These are phyloP conservation scores for Drosophila neotestacea DNA, from an alignment of 2,888 invertebrate genomes.

Conservation along the genomic window DNA sequence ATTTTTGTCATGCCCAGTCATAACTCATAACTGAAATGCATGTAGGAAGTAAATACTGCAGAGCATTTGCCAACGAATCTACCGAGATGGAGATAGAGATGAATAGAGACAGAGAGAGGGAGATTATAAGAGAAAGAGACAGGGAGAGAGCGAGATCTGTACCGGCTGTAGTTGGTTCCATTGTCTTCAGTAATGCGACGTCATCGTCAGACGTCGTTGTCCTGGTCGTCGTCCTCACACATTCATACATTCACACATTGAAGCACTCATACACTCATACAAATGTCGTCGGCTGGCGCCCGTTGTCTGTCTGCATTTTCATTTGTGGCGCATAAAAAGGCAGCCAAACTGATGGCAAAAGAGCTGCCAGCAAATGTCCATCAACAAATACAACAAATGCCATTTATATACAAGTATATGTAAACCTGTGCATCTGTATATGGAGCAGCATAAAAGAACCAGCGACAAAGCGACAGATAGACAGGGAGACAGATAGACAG, in stretches of 20 bases:
- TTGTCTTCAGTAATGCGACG: conserved; percentile 77
- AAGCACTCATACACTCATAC: background rate
- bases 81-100: conserved; percentile 15
- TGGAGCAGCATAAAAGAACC: conserved; percentile 57
- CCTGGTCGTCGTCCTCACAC: conserved; percentile 51
- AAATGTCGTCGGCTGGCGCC: conserved; percentile 68
- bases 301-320: conserved; percentile 80
- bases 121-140: background rate
- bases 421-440: conserved; percentile 33
- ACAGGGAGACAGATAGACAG: background rate
- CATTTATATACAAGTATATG: conserved; percentile 29
- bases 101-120: conserved; percentile 21
- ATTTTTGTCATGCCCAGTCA: conserved; percentile 34
- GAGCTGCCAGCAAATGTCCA: conserved; percentile 81
- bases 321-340: conserved; percentile 77
- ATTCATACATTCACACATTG: conserved; percentile 15
- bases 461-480: conserved; percentile 43
- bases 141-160: conserved; percentile 40
- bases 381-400: conserved; percentile 68
- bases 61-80: conserved; percentile 72
- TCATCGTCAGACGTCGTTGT: conserved; percentile 73
- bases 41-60: conserved; percentile 62
- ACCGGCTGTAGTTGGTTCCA: conserved; percentile 66
- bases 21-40: conserved; percentile 76
- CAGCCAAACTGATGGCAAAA: conserved; percentile 61